These are phyloP conservation scores for Tautogolabrus adspersus DNA, from an alignment of 2,113 vertebrate species.

Conservation along the genomic window DNA sequence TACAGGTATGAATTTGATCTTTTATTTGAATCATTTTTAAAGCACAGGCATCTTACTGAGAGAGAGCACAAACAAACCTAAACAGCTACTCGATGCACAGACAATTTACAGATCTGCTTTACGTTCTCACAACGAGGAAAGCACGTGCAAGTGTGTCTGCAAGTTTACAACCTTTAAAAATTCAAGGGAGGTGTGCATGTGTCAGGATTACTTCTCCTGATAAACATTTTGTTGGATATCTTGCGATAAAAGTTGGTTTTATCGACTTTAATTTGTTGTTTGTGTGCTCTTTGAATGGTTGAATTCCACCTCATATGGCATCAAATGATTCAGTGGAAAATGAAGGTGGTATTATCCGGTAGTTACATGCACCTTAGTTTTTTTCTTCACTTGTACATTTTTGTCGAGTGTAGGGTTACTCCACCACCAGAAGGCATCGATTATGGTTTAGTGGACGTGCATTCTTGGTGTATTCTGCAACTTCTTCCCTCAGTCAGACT, in stretches of 20 bases:
- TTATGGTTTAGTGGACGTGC: constrained; percentile 53
- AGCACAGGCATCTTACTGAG: too few species aligned
- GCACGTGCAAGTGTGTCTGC: neutral
- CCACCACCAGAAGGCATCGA: constrained; percentile 17
- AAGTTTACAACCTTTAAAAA: neutral
- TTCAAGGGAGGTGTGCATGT: too few species aligned
- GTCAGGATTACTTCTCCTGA: too few species aligned
- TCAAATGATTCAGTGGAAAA: neutral
- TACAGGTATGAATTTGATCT: constrained; percentile 49
- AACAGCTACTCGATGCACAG: neutral
- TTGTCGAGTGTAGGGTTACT: neutral
- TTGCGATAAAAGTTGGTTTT: neutral
- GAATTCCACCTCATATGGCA: neutral
- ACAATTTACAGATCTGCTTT: neutral
- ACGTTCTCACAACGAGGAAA: neutral
- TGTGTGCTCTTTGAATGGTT: neutral
- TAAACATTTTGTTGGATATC: neutral
- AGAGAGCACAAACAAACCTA: too few species aligned
- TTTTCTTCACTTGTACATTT: neutral
- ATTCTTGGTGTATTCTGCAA: constrained; percentile 66
- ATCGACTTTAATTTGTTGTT: neutral
- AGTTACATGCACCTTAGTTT: neutral
- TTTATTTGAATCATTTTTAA: neutral
- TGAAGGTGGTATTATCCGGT: neutral
- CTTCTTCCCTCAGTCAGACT: constrained; percentile 45